phyloP scores from a whole-genome alignment of 2,797 vertebrate species.

The Anguilla pacifica region DNA sequence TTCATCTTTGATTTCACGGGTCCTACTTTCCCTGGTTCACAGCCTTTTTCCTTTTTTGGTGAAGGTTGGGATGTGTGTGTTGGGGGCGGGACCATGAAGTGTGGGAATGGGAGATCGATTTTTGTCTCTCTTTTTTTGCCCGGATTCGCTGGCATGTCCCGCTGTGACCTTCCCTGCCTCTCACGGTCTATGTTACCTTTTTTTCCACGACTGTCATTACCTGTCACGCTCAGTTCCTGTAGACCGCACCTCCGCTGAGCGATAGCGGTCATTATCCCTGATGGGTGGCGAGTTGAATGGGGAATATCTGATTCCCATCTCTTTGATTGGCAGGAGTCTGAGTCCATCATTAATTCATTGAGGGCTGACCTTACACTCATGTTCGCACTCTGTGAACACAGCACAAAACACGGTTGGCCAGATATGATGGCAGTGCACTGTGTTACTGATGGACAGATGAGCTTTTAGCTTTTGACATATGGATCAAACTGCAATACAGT shows the following conservation, averaged over 20 bases:
- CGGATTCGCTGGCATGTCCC: slow-evolving; percentile 4
- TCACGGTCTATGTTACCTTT: slow-evolving; percentile 9
- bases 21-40: background rate
- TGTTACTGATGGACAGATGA: background rate
- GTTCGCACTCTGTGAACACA: background rate
- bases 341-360: slow-evolving; percentile 21
- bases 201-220: slow-evolving; percentile 6
- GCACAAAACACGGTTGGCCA: background rate
- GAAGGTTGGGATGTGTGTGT: background rate
- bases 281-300: background rate
- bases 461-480: background rate
- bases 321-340: background rate
- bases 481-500: background rate
- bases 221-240: slow-evolving; percentile 26
- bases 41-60: background rate
- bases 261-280: slow-evolving; percentile 16
- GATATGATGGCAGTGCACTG: background rate
- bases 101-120: background rate
- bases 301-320: slow-evolving; percentile 5
- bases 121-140: background rate
- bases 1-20: background rate
- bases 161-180: slow-evolving; percentile 20
- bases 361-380: background rate
- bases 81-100: background rate
- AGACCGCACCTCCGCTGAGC: background rate